These are phyloP conservation scores for Lasioglossum zephyrum DNA, from an alignment of 2,888 invertebrate species.

Conservation along the genomic window DNA sequence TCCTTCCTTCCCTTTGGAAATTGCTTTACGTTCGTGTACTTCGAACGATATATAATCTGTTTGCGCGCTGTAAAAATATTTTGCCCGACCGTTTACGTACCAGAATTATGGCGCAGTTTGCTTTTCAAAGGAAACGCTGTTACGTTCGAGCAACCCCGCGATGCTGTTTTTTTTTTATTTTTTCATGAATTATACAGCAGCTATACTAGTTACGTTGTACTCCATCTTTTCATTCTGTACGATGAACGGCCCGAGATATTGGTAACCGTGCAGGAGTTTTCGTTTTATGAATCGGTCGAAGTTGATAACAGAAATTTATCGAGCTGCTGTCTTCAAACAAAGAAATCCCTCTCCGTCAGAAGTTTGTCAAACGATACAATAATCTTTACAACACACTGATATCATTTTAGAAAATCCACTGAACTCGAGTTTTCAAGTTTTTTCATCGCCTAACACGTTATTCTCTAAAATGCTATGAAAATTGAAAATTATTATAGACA, in stretches of 20 bases:
- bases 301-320: background rate
- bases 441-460: too few relatives aligned
- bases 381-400: too few relatives aligned
- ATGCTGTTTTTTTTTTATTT: constrained; percentile 19
- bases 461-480: too few relatives aligned
- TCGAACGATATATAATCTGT: background rate
- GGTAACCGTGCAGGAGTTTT: background rate
- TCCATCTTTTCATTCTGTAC: background rate
- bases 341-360: background rate
- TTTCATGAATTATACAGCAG: constrained; percentile 40
- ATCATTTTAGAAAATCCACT: too few relatives aligned
- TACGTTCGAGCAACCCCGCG: constrained; percentile 1
- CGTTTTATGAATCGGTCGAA: background rate
- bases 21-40: background rate
- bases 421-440: too few relatives aligned
- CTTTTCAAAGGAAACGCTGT: constrained; percentile 10
- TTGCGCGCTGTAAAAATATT: background rate
- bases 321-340: background rate
- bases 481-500: too few relatives aligned
- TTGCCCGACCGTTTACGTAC: constrained; percentile 1
- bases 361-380: too few relatives aligned
- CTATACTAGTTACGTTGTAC: background rate
- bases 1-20: background rate
- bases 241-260: background rate
- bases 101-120: background rate